Conservation (phyloP, 2,113 vertebrate genomes). For the Vimba vimba region DNA sequence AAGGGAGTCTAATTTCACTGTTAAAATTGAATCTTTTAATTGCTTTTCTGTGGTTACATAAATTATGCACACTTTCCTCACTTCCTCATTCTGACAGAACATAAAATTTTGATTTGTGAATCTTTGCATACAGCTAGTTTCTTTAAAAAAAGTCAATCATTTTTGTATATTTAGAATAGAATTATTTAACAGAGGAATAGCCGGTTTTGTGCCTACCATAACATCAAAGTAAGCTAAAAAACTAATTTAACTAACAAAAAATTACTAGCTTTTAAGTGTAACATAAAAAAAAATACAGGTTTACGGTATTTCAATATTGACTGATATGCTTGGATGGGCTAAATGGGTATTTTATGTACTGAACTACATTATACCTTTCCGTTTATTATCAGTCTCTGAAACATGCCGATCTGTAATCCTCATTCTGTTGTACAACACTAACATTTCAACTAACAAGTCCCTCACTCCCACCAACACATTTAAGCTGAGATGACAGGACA, state of each 20-base stretch:
- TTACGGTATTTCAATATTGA: not conserved
- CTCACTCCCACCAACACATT: constrained; percentile 29
- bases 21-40: constrained; percentile 74
- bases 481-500: constrained; percentile 6
- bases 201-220: not conserved
- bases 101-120: constrained; percentile 4
- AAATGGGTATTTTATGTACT: not conserved
- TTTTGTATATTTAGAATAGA: not conserved
- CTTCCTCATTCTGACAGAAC: not conserved
- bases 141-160: not conserved
- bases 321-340: not conserved
- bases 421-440: constrained; percentile 13
- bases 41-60: constrained; percentile 41
- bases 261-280: not conserved
- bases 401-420: constrained; percentile 1
- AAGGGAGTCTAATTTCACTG: constrained; percentile 72
- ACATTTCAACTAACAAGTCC: constrained; percentile 35
- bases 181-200: not conserved
- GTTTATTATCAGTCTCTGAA: not conserved
- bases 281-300: not conserved
- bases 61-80: constrained; percentile 24
- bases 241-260: not conserved
- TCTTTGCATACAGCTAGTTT: not conserved
- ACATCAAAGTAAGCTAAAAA: not conserved
- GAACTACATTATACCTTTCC: not conserved